phyloP scores from a whole-genome alignment of 2,888 invertebrate species.

The Tupiocoris notatus region DNA sequence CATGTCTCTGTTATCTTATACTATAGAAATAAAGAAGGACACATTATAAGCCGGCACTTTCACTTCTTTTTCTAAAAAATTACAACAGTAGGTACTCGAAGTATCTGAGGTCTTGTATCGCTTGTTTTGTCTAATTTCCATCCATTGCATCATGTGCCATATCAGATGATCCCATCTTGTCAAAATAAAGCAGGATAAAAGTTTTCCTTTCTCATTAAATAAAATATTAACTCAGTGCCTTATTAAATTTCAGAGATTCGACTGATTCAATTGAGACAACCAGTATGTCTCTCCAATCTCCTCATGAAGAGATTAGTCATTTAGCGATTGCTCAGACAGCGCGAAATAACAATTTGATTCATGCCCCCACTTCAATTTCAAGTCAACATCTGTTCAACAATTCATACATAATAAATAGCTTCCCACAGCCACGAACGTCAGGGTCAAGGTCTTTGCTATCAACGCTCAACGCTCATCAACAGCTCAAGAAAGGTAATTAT shows the following conservation, averaged over 20 bases:
- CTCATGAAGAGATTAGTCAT: conserved; percentile 1
- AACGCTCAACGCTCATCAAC: background rate
- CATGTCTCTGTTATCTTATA: no score
- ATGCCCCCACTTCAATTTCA: background rate
- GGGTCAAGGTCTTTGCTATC: background rate
- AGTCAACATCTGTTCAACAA: background rate
- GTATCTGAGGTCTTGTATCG: no score
- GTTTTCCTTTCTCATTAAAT: no score
- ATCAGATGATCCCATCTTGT: no score
- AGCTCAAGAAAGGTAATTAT: no score
- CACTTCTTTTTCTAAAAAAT: background rate
- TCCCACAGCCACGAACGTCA: background rate
- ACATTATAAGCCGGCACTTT: background rate
- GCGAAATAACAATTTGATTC: conserved; percentile 11
- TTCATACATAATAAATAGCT: conserved; percentile 6
- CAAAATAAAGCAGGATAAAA: no score
- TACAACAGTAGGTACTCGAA: no score
- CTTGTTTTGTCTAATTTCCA: no score
- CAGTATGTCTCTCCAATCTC: background rate
- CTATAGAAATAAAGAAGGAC: conserved; percentile 3
- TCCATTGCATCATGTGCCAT: no score
- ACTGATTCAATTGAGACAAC: conserved; percentile 15
- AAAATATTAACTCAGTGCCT: no score
- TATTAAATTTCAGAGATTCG: background rate
- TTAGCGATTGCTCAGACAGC: conserved; percentile 11